phyloP scores from a whole-genome alignment of 2,113 vertebrate genomes.

The Eidolon helvum region DNA sequence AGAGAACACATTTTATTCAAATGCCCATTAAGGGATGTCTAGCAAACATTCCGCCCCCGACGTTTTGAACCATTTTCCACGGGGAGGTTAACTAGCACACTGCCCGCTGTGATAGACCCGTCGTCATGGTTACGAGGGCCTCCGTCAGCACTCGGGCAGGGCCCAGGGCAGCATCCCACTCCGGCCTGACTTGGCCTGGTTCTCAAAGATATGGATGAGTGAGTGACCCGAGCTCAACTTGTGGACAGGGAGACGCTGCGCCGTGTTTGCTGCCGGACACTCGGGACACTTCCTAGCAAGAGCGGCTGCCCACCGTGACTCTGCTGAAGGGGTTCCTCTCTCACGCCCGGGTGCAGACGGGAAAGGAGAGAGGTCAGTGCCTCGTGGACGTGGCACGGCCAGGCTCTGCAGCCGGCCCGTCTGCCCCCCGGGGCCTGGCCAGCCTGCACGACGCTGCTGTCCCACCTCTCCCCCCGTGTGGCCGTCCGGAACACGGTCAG shows the following conservation, averaged over 20 bases:
- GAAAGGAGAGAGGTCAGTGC: not conserved
- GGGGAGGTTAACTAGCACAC: not conserved
- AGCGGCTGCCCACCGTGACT: not conserved
- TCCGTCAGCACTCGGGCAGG: not conserved
- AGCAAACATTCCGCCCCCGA: too few relatives aligned
- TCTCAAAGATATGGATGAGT: not conserved
- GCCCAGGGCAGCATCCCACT: too few relatives aligned
- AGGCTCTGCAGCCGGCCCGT: rapidly evolving
- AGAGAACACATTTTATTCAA: not conserved
- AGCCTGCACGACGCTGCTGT: too few relatives aligned
- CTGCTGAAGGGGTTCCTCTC: not conserved
- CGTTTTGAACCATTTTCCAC: not conserved
- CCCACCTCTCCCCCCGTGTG: rapidly evolving
- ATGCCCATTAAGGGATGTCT: not conserved
- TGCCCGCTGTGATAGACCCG: not conserved
- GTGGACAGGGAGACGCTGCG: not conserved
- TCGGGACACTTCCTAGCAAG: not conserved
- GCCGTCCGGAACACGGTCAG: not conserved
- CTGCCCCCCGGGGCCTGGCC: too few relatives aligned
- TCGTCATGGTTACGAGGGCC: not conserved
- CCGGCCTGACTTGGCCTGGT: not conserved
- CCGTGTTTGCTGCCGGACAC: not conserved
- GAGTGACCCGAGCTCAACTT: too few relatives aligned
- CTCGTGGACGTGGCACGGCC: not conserved
- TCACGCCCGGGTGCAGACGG: not conserved